Conservation (phyloP, 2,113 vertebrate species). For the Orientallactaga bullata region DNA sequence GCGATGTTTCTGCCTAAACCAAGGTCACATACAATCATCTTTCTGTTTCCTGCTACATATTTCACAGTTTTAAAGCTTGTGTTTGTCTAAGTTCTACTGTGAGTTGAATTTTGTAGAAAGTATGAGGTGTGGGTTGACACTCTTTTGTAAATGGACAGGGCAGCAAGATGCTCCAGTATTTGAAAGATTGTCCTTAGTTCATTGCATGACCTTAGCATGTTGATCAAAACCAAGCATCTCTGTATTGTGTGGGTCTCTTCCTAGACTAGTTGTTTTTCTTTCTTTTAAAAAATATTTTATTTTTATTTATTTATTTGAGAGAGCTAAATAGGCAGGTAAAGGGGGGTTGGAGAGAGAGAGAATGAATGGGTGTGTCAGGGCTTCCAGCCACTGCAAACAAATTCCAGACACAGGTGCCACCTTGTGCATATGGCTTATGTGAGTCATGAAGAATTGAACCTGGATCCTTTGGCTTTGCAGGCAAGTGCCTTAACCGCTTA, state of each 20-base stretch:
- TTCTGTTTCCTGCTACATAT: background rate
- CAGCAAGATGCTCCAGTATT: background rate
- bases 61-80: background rate
- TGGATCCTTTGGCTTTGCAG: no score
- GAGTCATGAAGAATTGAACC: no score
- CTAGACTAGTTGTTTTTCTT: background rate
- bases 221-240: background rate
- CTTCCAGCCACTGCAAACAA: no score
- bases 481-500: no score
- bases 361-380: no score
- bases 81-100: background rate
- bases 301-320: no score
- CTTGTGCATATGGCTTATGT: no score
- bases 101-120: background rate
- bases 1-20: background rate
- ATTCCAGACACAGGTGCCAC: no score
- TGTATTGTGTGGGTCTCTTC: background rate
- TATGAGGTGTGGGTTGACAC: background rate
- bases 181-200: background rate
- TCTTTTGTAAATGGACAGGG: background rate
- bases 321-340: no score
- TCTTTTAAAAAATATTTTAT: background rate
- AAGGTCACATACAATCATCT: background rate
- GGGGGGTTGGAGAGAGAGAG: no score
- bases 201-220: background rate